Base-by-base conservation (phyloP, 2,888 invertebrate genomes). In the Xestia sexstrigata region DNA sequence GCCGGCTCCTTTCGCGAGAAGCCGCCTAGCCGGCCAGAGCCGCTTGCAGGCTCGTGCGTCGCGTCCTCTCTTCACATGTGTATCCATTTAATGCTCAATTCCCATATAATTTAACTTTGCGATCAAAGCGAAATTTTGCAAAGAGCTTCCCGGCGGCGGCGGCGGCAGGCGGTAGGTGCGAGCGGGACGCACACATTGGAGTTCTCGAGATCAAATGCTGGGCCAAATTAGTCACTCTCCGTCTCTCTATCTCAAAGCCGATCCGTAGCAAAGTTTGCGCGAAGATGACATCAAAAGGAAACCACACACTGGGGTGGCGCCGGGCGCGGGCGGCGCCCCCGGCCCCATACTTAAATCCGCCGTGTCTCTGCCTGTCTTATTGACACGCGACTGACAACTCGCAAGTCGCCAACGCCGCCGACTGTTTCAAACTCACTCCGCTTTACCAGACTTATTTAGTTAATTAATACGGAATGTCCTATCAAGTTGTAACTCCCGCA, bases 251-350 rank as follows among this genome's bases (percentile, higher is more conserved):
- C 96, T 96, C 96, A 96, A 96, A 96, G 96, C 96, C 96, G 96
- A 96, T 96, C 96, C 96, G 96, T 95, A 96, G 96, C 96, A 96
- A 96, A 96, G 96, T 96, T 96, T 96, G 96, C 96, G 96, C 96
- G 96, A 96, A 96, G 96, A 96, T 96, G 96, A 96, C 96, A 96
- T 96, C 96, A 96, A 96, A 96, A 96, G 96, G 96, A 96, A 96
- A 96, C 96, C 96, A 96, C 96, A 96, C 95, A 96, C 95, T 95
- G 95, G 96, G 96, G 96, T 93, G 96, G 96, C 92, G 93, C 90
- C 93, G 89, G 90, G 91, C 87, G 79, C 89, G 88, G 90, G 91
- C 90, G 89, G 74, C 90, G 86, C 92, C 93, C 93, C 94, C 94
- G 91, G 92, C 95, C 95, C 94, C 96, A 93, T 94, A 95, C 96